Base-by-base conservation (phyloP, 2,797 vertebrate genomes). In the Hylomyscus alleni region DNA sequence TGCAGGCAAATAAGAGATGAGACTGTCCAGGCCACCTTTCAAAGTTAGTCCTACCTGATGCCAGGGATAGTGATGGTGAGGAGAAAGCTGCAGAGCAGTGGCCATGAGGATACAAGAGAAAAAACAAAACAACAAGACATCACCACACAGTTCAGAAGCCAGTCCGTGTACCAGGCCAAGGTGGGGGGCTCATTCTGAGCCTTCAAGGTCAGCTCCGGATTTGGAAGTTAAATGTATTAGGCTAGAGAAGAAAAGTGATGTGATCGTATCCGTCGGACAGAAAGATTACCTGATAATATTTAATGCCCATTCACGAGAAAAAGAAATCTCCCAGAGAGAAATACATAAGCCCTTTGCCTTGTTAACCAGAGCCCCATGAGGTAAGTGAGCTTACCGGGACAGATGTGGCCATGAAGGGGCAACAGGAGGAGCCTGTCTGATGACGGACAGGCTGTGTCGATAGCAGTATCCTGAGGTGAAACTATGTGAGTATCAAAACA, bases 201-300 rank as follows among this genome's bases (percentile, higher is more conserved):
- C 65, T 56, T 22, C n/a, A 29, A 84, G 9, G 0, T 89, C 50
- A 10, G 58, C 12, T 88, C 20, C 11, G 14, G 37, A 58, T 84
- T 60, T 34, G 40, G 72, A 84, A 88, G 88, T 50, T 88, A 50
- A 84, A 13, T 40, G 67, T n/a, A 69, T n/a, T 19, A 72, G 14
- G 22, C 6, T 50, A 77, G 58, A 83, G 60, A 75, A 44, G 60
- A 75, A 44, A 89, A 58, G 82, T 90, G 40, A 29, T 22, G 44
- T 5, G 15, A 65, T 58, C 29, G 15, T 29, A 81, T 56, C 54
- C 44, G 26, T 73, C 37, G 60, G 31, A 80, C 15, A 93, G 62
- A 62, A 91, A 81, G 87, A 76, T 12, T 40, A 75, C 40, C 26
- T 77, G 58, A 31, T 54, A 67, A 92, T 69, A 60, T 37, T 69